Evolutionary conservation across 2,113 vertebrate species (phyloP), one percentile per base, ranked within the genome.

Genomic region (Anarrhichthys ocellatus): DNA sequence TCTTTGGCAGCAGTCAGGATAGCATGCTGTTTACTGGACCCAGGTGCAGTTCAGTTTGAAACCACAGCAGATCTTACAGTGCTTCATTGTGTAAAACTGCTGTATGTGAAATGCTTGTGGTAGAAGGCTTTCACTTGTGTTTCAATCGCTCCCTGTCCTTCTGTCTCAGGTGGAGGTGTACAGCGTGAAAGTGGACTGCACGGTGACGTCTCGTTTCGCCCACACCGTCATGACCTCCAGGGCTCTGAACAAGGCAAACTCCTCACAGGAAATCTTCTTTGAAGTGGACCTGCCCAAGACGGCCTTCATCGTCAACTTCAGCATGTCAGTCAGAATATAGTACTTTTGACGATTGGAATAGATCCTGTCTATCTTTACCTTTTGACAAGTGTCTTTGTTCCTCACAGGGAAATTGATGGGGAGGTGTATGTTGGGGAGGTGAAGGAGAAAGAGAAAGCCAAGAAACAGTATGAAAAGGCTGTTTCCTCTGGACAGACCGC

Each of bases 241-340:
- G 84, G 96, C 96, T 65, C 87, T 96, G 68, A 99, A 99, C 93
- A 96, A 89, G 66, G 97, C 95, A 61, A 93, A 94, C 0, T 5
- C 76, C 18, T 93, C 97, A 27, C 95, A 95, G 90, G 97, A 99
- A 94, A 95, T 97, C 48, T 82, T 94, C 78, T 99, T 98, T 14
- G 95, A 98, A 46, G 92, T 99, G 91, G 97, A 99, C 0, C 94
- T 99, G 29, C 98, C 98, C 32, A 99, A 97, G 80, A 97, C 96
- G 0, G 97, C 97, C 76, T 99, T 99, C 93, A 99, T 99, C 92
- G 96, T 96, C 79, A 97, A 97, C 94, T 99, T 99, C 88, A 97
- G 93, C 96, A 97, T 99, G 98, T 99, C 83, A 65, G 97, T 34
- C 32, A 32, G 32, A 32, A 32, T 32, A 32, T 32, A 32, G 32